phyloP scores from a whole-genome alignment of 2,113 vertebrate species.

The Brevimyrus niger region DNA sequence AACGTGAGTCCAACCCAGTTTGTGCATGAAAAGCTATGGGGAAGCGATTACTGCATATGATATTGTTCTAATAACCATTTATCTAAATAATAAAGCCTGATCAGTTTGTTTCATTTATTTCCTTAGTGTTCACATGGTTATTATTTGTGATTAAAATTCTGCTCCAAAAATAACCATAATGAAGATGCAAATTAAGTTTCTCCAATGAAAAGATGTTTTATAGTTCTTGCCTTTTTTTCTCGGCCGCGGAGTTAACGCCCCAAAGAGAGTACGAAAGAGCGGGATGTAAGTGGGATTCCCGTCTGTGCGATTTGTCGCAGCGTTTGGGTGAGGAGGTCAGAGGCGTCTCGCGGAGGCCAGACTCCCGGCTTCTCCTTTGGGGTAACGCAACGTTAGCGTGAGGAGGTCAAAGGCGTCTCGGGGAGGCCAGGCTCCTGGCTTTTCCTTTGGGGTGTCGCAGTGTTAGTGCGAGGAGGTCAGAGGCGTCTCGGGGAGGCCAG shows the following conservation, averaged over 20 bases:
- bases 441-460: too few species aligned
- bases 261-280: not conserved
- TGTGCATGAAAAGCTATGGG: not conserved
- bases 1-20: not conserved
- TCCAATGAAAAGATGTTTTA: not conserved
- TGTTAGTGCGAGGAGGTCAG: too few species aligned
- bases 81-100: not conserved
- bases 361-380: too few species aligned
- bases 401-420: too few species aligned
- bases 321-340: too few species aligned
- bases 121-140: not conserved
- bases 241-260: not conserved
- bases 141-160: not conserved
- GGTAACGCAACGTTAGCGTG: too few species aligned
- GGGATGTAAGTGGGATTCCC: not conserved
- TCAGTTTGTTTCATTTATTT: not conserved
- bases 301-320: not conserved
- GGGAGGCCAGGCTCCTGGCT: too few species aligned
- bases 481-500: too few species aligned
- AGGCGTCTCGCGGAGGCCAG: too few species aligned
- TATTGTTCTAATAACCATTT: not conserved
- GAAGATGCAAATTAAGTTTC: not conserved
- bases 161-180: not conserved
- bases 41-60: not conserved
- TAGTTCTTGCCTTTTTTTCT: not conserved